These are phyloP conservation scores for Drosophila pseudoobscura DNA, from an alignment of 1,140 invertebrate species.

Conservation along the genomic window DNA sequence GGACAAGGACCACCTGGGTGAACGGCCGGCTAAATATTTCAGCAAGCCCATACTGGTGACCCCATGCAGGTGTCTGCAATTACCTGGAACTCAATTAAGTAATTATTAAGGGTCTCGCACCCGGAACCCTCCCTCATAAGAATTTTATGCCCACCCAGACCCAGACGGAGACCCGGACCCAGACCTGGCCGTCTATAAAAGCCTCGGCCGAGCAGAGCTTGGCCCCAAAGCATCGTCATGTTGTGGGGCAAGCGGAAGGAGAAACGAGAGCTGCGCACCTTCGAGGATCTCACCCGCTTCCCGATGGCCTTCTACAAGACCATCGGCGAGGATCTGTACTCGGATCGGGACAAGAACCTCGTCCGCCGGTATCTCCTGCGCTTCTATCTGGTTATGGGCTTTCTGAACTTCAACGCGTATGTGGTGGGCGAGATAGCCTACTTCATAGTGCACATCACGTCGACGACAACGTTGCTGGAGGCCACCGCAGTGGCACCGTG, in stretches of 20 bases:
- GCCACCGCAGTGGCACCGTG: slow-evolving; percentile 69
- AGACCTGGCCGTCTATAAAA: slow-evolving; percentile 32
- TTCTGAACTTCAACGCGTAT: slow-evolving; percentile 69
- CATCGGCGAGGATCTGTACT: slow-evolving; percentile 72
- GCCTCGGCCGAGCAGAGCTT: not conserved
- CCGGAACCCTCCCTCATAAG: slow-evolving; percentile 48
- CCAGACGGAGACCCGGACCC: too few relatives aligned
- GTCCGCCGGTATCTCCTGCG: slow-evolving; percentile 52
- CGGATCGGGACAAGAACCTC: slow-evolving; percentile 53
- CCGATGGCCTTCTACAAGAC: slow-evolving; percentile 70
- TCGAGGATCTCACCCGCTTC: slow-evolving; percentile 64
- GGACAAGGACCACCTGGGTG: not conserved
- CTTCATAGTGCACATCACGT: slow-evolving; percentile 66
- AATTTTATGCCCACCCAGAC: slow-evolving; percentile 49
- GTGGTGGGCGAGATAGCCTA: slow-evolving; percentile 70
- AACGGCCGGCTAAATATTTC: slow-evolving; percentile 48
- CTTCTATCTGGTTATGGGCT: slow-evolving; percentile 53
- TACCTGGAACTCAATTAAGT: slow-evolving; percentile 48
- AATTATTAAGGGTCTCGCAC: slow-evolving; percentile 30
- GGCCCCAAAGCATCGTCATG: slow-evolving; percentile 23
- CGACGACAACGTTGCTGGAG: slow-evolving; percentile 64
- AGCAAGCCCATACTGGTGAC: slow-evolving; percentile 20
- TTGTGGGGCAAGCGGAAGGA: slow-evolving; percentile 40
- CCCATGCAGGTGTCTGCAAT: slow-evolving; percentile 60
- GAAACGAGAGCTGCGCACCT: slow-evolving; percentile 37